These are phyloP conservation scores for Vidua chalybeata DNA, from an alignment of 2,113 vertebrate genomes.

Conservation along the genomic window DNA sequence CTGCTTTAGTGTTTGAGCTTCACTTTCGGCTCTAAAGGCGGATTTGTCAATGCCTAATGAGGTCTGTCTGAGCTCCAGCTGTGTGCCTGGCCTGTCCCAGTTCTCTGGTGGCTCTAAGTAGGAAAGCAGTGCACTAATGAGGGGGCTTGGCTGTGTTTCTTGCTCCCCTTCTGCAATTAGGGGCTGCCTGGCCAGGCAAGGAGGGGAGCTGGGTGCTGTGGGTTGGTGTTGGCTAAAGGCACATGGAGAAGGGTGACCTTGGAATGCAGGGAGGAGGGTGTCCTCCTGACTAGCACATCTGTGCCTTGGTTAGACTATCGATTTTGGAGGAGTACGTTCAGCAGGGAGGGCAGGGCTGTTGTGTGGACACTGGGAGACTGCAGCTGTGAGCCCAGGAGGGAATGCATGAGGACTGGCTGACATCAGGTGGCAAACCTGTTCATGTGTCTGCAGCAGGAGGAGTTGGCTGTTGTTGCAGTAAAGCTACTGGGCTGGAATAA, in stretches of 20 bases:
- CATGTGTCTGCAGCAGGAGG: not conserved
- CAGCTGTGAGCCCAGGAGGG: not conserved
- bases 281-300: not conserved
- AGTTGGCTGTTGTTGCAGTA: not conserved
- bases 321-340: not conserved
- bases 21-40: not conserved
- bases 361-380: accelerated
- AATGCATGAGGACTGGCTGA: accelerated
- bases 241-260: not conserved
- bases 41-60: not conserved
- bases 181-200: accelerated
- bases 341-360: not conserved
- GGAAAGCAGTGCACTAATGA: not conserved
- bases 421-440: not conserved
- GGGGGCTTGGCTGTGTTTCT: not conserved
- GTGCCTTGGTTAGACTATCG: not conserved
- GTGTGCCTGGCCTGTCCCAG: not conserved
- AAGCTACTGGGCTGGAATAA: not conserved
- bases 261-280: not conserved
- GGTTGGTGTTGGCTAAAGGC: not conserved
- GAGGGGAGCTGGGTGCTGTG: not conserved
- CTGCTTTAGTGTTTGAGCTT: not conserved
- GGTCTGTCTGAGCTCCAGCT: slow-evolving; percentile 23
- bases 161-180: not conserved
- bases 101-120: not conserved